Conservation (phyloP, 2,113 vertebrate genomes). For the Charina bottae region DNA sequence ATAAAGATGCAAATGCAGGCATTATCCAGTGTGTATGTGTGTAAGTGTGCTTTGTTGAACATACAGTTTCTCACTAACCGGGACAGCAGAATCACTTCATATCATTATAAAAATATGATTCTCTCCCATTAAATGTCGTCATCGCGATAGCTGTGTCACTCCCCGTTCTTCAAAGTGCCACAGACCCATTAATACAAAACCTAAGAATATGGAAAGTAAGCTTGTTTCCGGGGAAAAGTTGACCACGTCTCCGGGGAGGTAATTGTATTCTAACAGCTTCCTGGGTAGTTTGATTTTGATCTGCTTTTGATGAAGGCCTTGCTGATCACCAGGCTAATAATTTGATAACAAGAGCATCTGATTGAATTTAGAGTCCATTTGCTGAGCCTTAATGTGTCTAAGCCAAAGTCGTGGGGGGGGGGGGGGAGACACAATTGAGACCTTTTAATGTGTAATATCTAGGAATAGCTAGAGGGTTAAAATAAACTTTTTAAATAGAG, state of each 20-base stretch:
- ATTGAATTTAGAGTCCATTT: slow-evolving; percentile 97
- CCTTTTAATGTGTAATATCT: background rate
- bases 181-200: background rate
- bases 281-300: slow-evolving; percentile 86
- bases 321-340: slow-evolving; percentile 81
- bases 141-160: background rate
- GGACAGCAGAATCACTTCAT: background rate
- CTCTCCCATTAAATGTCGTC: background rate
- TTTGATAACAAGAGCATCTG: slow-evolving; percentile 87
- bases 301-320: slow-evolving; percentile 79
- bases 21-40: background rate
- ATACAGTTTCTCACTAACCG: background rate
- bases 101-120: background rate
- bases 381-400: slow-evolving; percentile 81
- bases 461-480: background rate
- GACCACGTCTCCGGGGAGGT: slow-evolving; percentile 80
- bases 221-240: slow-evolving; percentile 56
- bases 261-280: slow-evolving; percentile 89
- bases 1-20: background rate
- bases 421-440: slow-evolving; percentile 63
- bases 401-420: slow-evolving; percentile 57
- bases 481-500: background rate
- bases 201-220: slow-evolving; percentile 16
- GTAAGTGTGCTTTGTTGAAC: background rate
- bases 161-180: too few relatives aligned